A percentile compares a stretch with the other conserved stretches of the same genome.
Conservation (phyloP, 2,797 vertebrate genomes). For the Semotilus atromaculatus region DNA sequence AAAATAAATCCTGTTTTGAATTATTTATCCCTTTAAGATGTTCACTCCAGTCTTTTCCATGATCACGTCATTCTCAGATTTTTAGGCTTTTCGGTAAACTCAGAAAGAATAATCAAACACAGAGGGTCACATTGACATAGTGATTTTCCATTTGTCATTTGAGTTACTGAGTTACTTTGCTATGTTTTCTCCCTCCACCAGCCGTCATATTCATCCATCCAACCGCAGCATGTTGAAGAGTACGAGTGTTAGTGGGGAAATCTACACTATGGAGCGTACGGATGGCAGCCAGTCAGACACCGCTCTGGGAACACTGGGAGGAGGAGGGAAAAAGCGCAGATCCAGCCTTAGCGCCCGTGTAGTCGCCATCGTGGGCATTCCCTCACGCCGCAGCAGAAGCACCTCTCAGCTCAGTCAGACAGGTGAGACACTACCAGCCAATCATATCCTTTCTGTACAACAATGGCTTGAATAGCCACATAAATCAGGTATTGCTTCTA, state of each 20-base stretch:
- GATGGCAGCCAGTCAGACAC: slow-evolving; percentile 99
- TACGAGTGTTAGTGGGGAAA: slow-evolving; percentile 96
- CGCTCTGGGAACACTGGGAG: slow-evolving; percentile 89
- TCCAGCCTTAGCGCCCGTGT: slow-evolving; percentile 96
- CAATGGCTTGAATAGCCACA: background rate
- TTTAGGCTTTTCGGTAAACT: background rate
- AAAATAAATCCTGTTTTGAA: background rate
- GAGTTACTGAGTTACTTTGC: background rate
- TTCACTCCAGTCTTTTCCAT: slow-evolving; percentile 10
- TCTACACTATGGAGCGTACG: slow-evolving; percentile 92
- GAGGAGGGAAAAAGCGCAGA: slow-evolving; percentile 92
- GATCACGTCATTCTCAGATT: slow-evolving; percentile 5
- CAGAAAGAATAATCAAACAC: background rate
- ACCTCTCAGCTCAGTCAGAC: slow-evolving; percentile 97
- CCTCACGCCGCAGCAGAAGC: slow-evolving; percentile 92
- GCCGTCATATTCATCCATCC: slow-evolving; percentile 91
- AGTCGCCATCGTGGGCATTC: slow-evolving; percentile 88
- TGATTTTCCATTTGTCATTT: slow-evolving; percentile 21
- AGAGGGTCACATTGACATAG: slow-evolving; percentile 7
- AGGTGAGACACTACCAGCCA: slow-evolving; percentile 74
- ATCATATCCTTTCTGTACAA: background rate
- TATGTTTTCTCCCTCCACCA: slow-evolving; percentile 57
- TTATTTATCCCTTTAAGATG: background rate
- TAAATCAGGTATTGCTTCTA: background rate
- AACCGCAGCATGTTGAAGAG: slow-evolving; percentile 93